Evolutionary conservation across 2,113 vertebrate species (phyloP).

Genomic region (Asarcornis scutulata): DNA sequence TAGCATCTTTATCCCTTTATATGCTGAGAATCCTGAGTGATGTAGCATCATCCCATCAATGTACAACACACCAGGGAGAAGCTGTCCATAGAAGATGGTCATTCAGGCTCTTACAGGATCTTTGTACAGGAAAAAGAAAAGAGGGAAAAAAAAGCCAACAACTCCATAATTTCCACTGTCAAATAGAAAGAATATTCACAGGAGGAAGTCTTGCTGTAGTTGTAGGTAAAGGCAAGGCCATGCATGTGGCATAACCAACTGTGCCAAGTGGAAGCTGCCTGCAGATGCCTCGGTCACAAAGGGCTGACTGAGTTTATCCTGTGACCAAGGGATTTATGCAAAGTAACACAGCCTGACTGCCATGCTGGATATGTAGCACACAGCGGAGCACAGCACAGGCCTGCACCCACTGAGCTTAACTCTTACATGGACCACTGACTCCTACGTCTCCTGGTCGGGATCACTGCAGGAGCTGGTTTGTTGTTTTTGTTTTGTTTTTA

Average conservation of each 20-base stretch:
- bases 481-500: neutral
- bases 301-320: neutral
- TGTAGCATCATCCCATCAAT: neutral
- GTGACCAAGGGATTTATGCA: rapidly evolving
- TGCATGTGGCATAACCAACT: rapidly evolving
- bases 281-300: neutral
- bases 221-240: neutral
- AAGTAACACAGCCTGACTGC: rapidly evolving
- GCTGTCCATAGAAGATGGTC: neutral
- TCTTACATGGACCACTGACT: rapidly evolving
- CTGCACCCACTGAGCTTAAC: no score
- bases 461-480: rapidly evolving
- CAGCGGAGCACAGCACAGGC: neutral
- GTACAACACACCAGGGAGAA: rapidly evolving
- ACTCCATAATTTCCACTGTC: neutral
- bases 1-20: neutral
- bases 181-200: neutral
- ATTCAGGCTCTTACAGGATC: rapidly evolving
- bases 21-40: neutral
- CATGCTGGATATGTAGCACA: rapidly evolving
- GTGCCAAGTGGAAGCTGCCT: neutral
- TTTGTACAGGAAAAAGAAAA: neutral
- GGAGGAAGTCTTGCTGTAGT: rapidly evolving
- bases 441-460: neutral
- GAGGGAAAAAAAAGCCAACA: neutral